Conservation (phyloP, 2,888 invertebrate genomes). For the Euplexia lucipara region DNA sequence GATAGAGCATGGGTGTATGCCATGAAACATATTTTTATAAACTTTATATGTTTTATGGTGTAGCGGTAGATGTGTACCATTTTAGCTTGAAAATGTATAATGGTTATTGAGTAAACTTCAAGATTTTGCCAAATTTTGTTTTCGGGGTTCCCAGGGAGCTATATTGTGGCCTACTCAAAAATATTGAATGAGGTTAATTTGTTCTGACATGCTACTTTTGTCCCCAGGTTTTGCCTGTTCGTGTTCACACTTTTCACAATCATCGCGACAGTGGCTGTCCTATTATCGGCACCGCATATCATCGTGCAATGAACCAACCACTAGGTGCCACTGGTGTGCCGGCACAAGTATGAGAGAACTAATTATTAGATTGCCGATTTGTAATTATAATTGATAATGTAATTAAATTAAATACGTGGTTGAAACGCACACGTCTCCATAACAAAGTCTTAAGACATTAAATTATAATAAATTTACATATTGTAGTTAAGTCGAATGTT, state of each 20-base stretch:
- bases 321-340: conserved; percentile 42
- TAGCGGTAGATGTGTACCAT: not conserved
- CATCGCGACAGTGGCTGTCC: conserved; percentile 97
- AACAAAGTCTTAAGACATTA: conserved; percentile 67
- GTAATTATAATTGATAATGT: conserved; percentile 74
- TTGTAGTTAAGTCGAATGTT: conserved; percentile 63
- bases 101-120: not conserved
- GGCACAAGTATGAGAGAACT: conserved; percentile 83
- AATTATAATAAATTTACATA: conserved; percentile 64
- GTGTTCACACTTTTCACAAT: conserved; percentile 98
- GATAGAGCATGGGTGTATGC: not conserved
- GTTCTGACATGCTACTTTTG: conserved; percentile 61
- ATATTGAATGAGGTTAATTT: not conserved
- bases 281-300: conserved; percentile 98
- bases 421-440: conserved; percentile 88
- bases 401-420: conserved; percentile 81
- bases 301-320: conserved; percentile 94
- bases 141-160: conserved; percentile 11
- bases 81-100: not conserved
- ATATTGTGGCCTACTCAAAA: conserved; percentile 5
- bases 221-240: conserved; percentile 96
- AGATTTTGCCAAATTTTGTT: not conserved
- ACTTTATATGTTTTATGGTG: no score
- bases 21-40: not conserved
- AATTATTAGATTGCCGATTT: conserved; percentile 76